Base-by-base conservation (phyloP, 2,888 invertebrate species). In the Dasysyrphus albostriatus region DNA sequence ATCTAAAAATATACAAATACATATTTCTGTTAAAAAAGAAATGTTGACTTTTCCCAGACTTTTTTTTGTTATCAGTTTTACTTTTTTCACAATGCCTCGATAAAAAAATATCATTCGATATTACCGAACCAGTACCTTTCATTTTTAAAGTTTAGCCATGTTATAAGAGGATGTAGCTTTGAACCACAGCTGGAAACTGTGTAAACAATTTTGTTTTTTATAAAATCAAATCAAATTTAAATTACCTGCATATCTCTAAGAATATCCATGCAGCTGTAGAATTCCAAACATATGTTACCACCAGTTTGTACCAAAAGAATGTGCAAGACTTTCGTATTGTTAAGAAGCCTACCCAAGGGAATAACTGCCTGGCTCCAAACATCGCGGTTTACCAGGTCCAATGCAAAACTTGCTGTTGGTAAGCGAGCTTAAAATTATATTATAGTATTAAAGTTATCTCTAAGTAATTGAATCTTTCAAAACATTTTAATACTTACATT, bases 281-380 rank as follows among this genome's bases (percentile, higher is more conserved):
- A 89, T 67, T 88, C 89, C 24, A 79, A 75, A 88, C 94, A 94
- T 42, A 89, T 89, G 0, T 83, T 81, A 2, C 93, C 93, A 12
- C 92, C 93, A 0, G 94, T 94, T 78, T 94, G 93, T 14, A 93
- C 91, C 1, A 93, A 90, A 16, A 93, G 90, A 19, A 94, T 92
- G 74, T 92, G 90, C 1, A 89, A 88, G 1, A 93, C 91, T 58
- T 89, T 90, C 24, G 89, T 73, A 37, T 89, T 65, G 73, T 90
- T 88, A 59, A 91, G 85, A 39, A 82, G 34, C 7, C 79, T 78
- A 16, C 77, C 88, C 24, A 88, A 78, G 7, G 89, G 81, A 14
- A 89, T 39, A 51, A 77, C 59, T 32, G 88, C 63, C 12, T 78
- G 69, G 72, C 90, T 91, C 92, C 92, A 92, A 19, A 90, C 88